Evolutionary conservation across 2,888 invertebrate species (phyloP).

Genomic region (Agrotis clavis): DNA sequence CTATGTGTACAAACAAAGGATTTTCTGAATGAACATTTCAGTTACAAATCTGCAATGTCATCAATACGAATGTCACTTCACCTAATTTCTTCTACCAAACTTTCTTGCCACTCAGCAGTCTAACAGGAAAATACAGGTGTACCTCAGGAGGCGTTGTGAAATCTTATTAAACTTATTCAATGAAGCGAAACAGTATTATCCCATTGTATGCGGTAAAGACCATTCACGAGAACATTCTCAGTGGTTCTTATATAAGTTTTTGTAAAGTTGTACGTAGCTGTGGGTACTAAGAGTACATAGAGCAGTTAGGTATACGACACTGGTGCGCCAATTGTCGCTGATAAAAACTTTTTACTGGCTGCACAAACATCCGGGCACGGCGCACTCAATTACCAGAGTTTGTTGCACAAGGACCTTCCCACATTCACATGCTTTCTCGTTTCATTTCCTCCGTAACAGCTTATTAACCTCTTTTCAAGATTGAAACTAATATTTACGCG

Average conservation of each 20-base stretch:
- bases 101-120: constrained; percentile 29
- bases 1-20: background rate
- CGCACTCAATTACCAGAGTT: constrained; percentile 87
- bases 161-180: constrained; percentile 68
- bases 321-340: constrained; percentile 82
- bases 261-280: constrained; percentile 60
- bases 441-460: constrained; percentile 71
- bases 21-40: background rate
- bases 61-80: constrained; percentile 44
- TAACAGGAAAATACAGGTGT: constrained; percentile 53
- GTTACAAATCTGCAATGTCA: constrained; percentile 16
- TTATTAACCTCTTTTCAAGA: constrained; percentile 76
- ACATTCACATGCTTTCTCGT: constrained; percentile 75
- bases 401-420: constrained; percentile 81
- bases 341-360: constrained; percentile 84
- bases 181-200: constrained; percentile 65
- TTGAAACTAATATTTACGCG: constrained; percentile 72
- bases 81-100: constrained; percentile 40
- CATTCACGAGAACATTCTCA: constrained; percentile 62
- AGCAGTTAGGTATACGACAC: constrained; percentile 83
- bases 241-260: constrained; percentile 69
- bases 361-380: constrained; percentile 85
- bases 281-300: constrained; percentile 41
- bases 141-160: constrained; percentile 50
- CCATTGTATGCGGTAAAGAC: constrained; percentile 63